These are phyloP conservation scores for Apamea sordens DNA, from an alignment of 2,888 invertebrate genomes.

Conservation along the genomic window DNA sequence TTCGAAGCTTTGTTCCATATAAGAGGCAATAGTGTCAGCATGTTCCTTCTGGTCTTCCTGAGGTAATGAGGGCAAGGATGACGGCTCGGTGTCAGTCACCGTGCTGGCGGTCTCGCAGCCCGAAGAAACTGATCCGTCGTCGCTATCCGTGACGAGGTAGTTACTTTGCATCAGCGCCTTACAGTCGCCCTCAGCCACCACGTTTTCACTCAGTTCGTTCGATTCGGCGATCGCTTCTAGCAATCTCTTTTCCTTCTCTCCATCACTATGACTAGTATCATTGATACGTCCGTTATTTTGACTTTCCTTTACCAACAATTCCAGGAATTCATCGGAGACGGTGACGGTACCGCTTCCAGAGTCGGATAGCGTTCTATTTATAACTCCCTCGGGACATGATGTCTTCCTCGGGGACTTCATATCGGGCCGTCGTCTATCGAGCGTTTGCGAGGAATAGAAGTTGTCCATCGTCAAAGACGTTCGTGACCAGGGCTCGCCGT, in stretches of 20 bases:
- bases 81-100: constrained; percentile 90
- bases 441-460: constrained; percentile 89
- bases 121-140: constrained; percentile 94
- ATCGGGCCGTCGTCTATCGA: constrained; percentile 90
- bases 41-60: constrained; percentile 83
- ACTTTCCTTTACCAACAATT: constrained; percentile 80
- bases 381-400: constrained; percentile 86
- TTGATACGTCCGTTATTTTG: constrained; percentile 70
- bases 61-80: constrained; percentile 86
- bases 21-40: constrained; percentile 82
- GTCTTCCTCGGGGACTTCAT: constrained; percentile 83
- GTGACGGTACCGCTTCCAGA: constrained; percentile 73
- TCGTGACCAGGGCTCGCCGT: constrained; percentile 76
- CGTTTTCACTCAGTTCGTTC: constrained; percentile 78
- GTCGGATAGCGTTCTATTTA: constrained; percentile 80
- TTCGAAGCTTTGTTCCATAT: constrained; percentile 73
- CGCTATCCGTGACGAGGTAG: constrained; percentile 92
- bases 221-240: constrained; percentile 84
- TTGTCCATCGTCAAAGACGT: constrained; percentile 81
- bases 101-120: constrained; percentile 95
- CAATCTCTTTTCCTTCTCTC: constrained; percentile 72
- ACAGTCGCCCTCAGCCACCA: constrained; percentile 71
- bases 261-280: constrained; percentile 80
- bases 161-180: constrained; percentile 85
- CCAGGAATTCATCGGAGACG: constrained; percentile 79